phyloP scores from a whole-genome alignment of 2,888 invertebrate species.

The Eulithis testata region DNA sequence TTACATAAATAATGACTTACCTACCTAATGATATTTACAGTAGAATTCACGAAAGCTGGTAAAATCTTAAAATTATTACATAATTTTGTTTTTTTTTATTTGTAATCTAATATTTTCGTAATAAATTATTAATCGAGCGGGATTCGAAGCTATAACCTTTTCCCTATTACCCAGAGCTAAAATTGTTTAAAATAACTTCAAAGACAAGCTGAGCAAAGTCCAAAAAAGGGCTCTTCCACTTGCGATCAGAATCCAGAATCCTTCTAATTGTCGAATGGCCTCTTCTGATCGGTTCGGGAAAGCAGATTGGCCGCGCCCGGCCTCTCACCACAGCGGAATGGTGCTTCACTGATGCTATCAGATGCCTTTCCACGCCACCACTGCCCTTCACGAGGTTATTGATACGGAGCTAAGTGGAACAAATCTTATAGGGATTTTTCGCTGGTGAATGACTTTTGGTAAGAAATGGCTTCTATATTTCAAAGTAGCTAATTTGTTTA shows the following conservation, averaged over 20 bases:
- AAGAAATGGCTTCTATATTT: conserved; percentile 3
- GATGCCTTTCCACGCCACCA: conserved; percentile 67
- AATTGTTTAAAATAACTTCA: conserved; percentile 5
- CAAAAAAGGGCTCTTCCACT: conserved; percentile 43
- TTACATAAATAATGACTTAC: no score
- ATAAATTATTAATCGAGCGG: no score
- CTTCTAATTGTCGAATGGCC: conserved; percentile 38
- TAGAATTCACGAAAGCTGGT: no score
- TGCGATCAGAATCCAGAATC: conserved; percentile 52
- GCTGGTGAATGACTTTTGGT: conserved; percentile 30
- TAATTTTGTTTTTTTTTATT: no score
- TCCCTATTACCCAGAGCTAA: no score
- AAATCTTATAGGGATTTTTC: conserved; percentile 52
- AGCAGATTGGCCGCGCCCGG: conserved; percentile 75
- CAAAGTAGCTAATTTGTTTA: no score
- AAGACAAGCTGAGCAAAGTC: background rate
- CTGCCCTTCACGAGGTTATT: conserved; percentile 65
- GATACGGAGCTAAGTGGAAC: conserved; percentile 67
- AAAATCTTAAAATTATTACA: no score
- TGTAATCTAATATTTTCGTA: no score
- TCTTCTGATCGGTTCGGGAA: conserved; percentile 62
- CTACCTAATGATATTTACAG: no score
- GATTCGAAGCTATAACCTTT: no score
- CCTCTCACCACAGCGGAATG: conserved; percentile 55
- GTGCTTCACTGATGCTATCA: conserved; percentile 65